Evolutionary conservation across 2,113 vertebrate species (phyloP).

Genomic region (Serilophus lunatus): DNA sequence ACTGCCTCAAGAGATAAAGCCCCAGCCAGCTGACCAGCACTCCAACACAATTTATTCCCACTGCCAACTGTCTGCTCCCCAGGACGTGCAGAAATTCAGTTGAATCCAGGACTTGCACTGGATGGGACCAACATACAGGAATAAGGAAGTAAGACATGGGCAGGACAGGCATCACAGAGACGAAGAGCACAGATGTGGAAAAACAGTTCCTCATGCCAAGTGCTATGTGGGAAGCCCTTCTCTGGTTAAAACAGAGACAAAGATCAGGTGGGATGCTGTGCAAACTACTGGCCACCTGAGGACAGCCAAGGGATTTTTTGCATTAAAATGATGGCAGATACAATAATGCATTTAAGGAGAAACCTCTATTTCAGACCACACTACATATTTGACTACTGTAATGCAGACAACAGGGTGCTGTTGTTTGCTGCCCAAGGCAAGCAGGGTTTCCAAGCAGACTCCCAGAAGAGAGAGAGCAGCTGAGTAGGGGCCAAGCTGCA

Average conservation of each 20-base stretch:
- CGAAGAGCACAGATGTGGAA: neutral
- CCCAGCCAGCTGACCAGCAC: neutral
- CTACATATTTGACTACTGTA: neutral
- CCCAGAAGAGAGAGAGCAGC: neutral
- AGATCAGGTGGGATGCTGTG: neutral
- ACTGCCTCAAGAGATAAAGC: neutral
- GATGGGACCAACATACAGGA: neutral
- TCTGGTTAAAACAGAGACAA: neutral
- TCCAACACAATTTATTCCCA: neutral
- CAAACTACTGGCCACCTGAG: neutral
- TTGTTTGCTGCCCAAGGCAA: neutral
- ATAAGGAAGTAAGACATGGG: neutral
- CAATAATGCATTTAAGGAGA: neutral
- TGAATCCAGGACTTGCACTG: neutral
- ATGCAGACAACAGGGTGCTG: accelerated
- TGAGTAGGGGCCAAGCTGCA: neutral
- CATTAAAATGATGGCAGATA: neutral
- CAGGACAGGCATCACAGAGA: neutral
- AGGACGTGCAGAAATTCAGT: neutral
- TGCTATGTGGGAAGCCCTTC: accelerated
- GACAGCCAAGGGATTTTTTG: neutral
- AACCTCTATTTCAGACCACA: neutral
- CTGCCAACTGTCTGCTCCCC: neutral
- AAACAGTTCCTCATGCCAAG: neutral
- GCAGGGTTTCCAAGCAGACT: neutral